Conservation (phyloP, 2,113 vertebrate genomes). For the Anser cygnoides region DNA sequence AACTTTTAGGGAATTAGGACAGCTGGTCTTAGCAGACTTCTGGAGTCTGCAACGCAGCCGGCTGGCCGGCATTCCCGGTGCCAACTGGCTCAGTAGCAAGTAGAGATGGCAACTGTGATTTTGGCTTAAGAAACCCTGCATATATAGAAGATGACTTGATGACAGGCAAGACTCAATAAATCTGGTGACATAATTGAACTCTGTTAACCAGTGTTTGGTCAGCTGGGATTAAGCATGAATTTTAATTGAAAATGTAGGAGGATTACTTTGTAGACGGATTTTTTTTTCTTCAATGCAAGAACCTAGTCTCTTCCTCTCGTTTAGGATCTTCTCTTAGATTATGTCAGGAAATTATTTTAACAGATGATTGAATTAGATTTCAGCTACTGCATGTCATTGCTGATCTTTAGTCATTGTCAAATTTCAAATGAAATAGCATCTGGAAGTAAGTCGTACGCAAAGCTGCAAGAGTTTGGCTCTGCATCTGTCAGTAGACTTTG, state of each 20-base stretch:
- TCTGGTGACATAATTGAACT: slow-evolving; percentile 55
- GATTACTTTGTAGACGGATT: background rate
- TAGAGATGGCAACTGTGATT: slow-evolving; percentile 54
- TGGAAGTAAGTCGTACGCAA: slow-evolving; percentile 16
- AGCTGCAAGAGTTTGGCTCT: background rate
- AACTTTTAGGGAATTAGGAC: slow-evolving; percentile 56
- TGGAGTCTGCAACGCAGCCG: slow-evolving; percentile 38
- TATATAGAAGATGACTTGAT: slow-evolving; percentile 54
- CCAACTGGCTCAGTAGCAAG: slow-evolving; percentile 65
- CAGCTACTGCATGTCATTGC: slow-evolving; percentile 9
- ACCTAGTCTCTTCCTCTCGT: background rate
- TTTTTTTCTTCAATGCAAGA: background rate
- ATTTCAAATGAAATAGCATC: slow-evolving; percentile 38
- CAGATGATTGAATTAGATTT: slow-evolving; percentile 3
- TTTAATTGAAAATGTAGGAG: background rate
- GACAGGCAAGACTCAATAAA: slow-evolving; percentile 59
- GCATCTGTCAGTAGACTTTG: slow-evolving; percentile 8
- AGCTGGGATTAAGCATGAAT: background rate
- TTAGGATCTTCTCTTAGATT: background rate
- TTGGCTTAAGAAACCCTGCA: slow-evolving; percentile 33
- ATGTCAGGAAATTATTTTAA: background rate
- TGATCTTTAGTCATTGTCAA: slow-evolving; percentile 30
- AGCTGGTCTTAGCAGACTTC: slow-evolving; percentile 64
- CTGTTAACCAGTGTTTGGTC: slow-evolving; percentile 40
- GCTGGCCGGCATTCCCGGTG: slow-evolving; percentile 15